phyloP scores from a whole-genome alignment of 2,888 invertebrate genomes.

The Drosophila fulvimacula region DNA sequence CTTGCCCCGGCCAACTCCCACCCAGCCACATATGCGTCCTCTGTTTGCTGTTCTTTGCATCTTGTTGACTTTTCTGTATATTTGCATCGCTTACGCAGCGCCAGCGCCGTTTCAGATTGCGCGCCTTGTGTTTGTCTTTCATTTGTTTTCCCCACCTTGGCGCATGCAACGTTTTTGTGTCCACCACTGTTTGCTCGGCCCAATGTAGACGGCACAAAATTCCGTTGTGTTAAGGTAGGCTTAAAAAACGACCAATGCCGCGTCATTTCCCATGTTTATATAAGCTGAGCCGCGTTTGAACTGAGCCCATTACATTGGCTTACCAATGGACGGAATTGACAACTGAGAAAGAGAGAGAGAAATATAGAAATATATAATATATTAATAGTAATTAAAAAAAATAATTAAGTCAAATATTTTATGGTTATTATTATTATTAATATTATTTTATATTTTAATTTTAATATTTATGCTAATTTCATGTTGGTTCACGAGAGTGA shows the following conservation, averaged over 20 bases:
- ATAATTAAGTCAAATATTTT: too few species aligned
- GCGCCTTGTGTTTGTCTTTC: slow-evolving; percentile 67
- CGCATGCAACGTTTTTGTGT: slow-evolving; percentile 45
- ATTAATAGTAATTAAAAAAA: too few species aligned
- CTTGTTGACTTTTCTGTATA: slow-evolving; percentile 69
- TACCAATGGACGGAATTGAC: background rate
- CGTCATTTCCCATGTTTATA: slow-evolving; percentile 5
- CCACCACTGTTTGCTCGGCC: slow-evolving; percentile 28
- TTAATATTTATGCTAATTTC: too few species aligned
- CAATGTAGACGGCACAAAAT: slow-evolving; percentile 19
- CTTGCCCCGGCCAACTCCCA: background rate
- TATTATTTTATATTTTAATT: too few species aligned
- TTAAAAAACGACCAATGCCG: slow-evolving; percentile 14
- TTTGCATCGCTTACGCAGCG: slow-evolving; percentile 73
- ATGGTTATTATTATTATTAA: too few species aligned
- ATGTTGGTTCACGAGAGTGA: background rate
- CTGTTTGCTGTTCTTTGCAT: slow-evolving; percentile 43
- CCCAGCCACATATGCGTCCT: slow-evolving; percentile 43
- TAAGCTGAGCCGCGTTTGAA: background rate
- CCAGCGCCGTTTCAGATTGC: slow-evolving; percentile 23
- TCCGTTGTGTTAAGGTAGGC: slow-evolving; percentile 12
- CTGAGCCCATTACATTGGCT: background rate
- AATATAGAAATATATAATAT: too few species aligned
- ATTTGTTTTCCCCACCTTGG: slow-evolving; percentile 69
- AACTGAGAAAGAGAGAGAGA: too few species aligned